phyloP scores from a whole-genome alignment of 1,140 invertebrate species.

The Diprion similis region DNA sequence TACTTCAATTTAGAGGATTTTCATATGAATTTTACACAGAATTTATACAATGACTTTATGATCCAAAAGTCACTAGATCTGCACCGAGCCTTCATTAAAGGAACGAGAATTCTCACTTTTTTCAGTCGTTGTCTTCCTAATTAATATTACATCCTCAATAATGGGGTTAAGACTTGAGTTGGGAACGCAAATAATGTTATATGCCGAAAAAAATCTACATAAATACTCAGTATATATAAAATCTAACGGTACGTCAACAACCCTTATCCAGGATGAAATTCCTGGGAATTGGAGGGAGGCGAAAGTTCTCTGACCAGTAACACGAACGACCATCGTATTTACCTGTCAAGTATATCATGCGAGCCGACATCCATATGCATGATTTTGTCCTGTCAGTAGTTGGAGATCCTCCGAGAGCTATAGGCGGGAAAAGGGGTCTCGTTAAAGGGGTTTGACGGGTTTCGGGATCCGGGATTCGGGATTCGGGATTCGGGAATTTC shows the following conservation, averaged over 20 bases:
- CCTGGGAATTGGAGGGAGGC: not conserved
- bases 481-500: not conserved
- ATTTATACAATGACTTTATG: too few species aligned
- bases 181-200: too few species aligned
- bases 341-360: not conserved
- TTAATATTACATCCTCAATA: too few species aligned
- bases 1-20: too few species aligned
- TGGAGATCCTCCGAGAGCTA: not conserved
- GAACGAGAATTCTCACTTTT: too few species aligned
- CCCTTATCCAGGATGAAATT: not conserved
- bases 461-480: not conserved
- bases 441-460: not conserved
- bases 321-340: not conserved
- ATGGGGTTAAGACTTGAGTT: too few species aligned
- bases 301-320: not conserved
- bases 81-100: too few species aligned
- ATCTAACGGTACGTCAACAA: not conserved
- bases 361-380: not conserved
- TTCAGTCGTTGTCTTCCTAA: too few species aligned
- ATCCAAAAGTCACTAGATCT: too few species aligned
- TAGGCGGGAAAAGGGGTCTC: not conserved
- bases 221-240: too few species aligned
- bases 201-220: too few species aligned
- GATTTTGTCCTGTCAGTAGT: not conserved
- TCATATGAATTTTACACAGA: too few species aligned